Base-by-base conservation (phyloP, 2,113 vertebrate species). In the Chlorodrepanis virens region DNA sequence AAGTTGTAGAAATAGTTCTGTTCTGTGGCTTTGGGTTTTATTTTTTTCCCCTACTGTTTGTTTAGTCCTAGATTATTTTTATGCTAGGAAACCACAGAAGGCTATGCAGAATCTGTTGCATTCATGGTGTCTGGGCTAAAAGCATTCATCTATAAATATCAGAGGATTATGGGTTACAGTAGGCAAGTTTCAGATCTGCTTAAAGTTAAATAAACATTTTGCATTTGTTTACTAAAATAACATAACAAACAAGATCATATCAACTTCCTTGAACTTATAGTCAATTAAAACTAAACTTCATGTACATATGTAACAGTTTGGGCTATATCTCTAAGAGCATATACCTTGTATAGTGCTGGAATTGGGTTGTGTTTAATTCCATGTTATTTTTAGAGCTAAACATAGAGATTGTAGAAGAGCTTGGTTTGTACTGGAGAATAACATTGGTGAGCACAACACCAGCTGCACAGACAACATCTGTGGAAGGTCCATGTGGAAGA, bases 51-150 rank as follows among this genome's bases (percentile, higher is more conserved):
- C n/a, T 61, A 39, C 31, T 68, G 44, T 93, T 96, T 97, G 85
- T 78, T 94, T 92, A 92, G 79, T 53, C 83, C 25, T 71, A 64
- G 68, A 80, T 75, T 93, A 94, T 96, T 94, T 97, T 97, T 96
- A 75, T 17, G 47, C 71, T 71, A 75, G 68, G 71, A 96, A 96
- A 92, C 90, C 93, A 88, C 94, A 96, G 79, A 91, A 93, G 33
- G 59, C 47, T 83, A 77, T 0, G 1, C 47, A 59, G 64, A 94
- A 88, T 77, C 79, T 81, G 64, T 60, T 86, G 79, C 75, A 83
- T 91, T 90, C 75, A 33, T 12, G 74, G 23, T 74, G 82, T 92
- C 82, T 88, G 60, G 82, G 70, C 92, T 95, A 91, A 89, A 96
- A 95, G 22, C 57, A 86, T 74, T 88, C 70, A 29, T 85, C 92